Conservation (phyloP, 2,888 invertebrate species). For the Drosophila stalkeri region DNA sequence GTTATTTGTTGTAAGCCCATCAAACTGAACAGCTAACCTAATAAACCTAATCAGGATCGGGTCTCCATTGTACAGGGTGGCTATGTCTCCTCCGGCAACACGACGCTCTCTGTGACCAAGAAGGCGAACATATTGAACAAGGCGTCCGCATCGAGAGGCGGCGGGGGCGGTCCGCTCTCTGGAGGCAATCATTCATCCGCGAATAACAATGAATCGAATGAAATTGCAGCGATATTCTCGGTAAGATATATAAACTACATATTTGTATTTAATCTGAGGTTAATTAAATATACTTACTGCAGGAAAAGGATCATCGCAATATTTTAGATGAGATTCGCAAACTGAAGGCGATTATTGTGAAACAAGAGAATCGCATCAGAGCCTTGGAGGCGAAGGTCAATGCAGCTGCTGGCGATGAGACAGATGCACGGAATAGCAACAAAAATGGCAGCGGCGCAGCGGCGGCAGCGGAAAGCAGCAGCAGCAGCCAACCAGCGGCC, state of each 20-base stretch:
- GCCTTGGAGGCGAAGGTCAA: conserved; percentile 84
- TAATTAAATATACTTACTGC: background rate
- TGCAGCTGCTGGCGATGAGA: conserved; percentile 80
- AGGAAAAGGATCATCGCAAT: conserved; percentile 90
- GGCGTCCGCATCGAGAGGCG: conserved; percentile 86
- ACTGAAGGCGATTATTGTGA: conserved; percentile 96
- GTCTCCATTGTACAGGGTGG: conserved; percentile 89
- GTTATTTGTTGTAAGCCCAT: conserved; percentile 68
- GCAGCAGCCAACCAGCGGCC: conserved; percentile 58
- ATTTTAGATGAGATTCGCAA: conserved; percentile 95
- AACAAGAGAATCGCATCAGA: conserved; percentile 91
- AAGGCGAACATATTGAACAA: conserved; percentile 93
- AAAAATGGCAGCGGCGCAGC: conserved; percentile 58
- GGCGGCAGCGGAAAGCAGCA: conserved; percentile 53
- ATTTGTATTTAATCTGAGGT: conserved; percentile 6
- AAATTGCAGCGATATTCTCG: conserved; percentile 77
- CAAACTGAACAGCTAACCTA: conserved; percentile 82
- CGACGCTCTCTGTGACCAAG: conserved; percentile 90
- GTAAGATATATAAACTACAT: conserved; percentile 80
- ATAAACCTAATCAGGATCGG: conserved; percentile 87
- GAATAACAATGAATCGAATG: conserved; percentile 77
- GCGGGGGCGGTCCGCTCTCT: conserved; percentile 72
- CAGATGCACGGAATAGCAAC: conserved; percentile 71
- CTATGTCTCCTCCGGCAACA: conserved; percentile 86
- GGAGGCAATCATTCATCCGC: conserved; percentile 67